These are phyloP conservation scores for Callorhinus ursinus DNA, from an alignment of 2,113 vertebrate genomes.

Conservation along the genomic window DNA sequence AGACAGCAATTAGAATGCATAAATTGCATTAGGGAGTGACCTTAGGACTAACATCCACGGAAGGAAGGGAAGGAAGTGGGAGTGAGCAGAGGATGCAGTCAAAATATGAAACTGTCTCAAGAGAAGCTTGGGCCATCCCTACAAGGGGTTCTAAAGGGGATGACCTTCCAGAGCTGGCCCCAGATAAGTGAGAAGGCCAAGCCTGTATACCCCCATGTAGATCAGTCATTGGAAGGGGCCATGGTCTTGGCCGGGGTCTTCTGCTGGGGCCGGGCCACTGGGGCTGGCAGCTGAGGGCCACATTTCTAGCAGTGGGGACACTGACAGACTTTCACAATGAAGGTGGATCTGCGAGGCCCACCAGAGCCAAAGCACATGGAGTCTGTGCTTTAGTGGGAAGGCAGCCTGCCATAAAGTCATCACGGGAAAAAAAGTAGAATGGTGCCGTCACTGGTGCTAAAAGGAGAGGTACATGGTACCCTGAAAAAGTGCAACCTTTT, in stretches of 20 bases:
- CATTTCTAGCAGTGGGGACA: neutral
- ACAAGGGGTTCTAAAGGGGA: neutral
- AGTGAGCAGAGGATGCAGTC: neutral
- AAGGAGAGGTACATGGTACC: neutral
- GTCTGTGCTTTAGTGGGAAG: neutral
- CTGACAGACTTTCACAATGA: neutral
- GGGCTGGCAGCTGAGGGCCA: neutral
- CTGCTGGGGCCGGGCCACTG: neutral
- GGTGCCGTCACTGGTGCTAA: neutral
- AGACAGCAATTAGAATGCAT: neutral
- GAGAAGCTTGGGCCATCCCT: neutral
- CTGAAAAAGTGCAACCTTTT: neutral
- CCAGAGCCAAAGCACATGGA: neutral
- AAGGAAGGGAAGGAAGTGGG: neutral
- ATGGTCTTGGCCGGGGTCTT: neutral
- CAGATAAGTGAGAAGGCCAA: neutral
- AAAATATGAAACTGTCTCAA: neutral
- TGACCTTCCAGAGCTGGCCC: neutral
- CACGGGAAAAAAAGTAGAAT: neutral
- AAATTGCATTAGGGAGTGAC: neutral
- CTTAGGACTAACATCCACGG: neutral
- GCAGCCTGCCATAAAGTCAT: neutral
- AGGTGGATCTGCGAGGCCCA: neutral
- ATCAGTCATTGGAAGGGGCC: neutral
- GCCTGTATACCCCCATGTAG: neutral